phyloP scores from a whole-genome alignment of 1,140 invertebrate genomes.

The Drosophila nasuta region DNA sequence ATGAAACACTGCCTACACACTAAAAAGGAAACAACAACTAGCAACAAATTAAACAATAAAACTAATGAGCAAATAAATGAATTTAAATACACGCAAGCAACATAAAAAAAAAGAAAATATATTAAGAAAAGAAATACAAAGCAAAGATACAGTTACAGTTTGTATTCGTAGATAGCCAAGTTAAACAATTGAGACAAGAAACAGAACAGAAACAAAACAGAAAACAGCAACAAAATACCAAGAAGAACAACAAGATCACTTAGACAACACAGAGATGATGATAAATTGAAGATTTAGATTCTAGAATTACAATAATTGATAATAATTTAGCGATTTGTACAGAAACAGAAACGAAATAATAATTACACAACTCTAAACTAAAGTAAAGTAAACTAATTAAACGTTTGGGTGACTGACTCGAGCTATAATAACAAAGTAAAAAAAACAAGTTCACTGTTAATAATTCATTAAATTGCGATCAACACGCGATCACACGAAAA shows the following conservation, averaged over 20 bases:
- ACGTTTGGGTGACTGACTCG: constrained; percentile 44
- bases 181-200: constrained; percentile 67
- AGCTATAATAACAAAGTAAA: background rate
- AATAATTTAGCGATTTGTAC: constrained; percentile 50
- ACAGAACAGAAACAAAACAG: constrained; percentile 17
- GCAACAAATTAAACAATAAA: constrained; percentile 78
- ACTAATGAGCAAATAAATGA: constrained; percentile 75
- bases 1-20: constrained; percentile 77
- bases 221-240: constrained; percentile 13
- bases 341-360: constrained; percentile 19
- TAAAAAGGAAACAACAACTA: constrained; percentile 59
- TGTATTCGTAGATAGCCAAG: constrained; percentile 77
- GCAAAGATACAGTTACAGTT: constrained; percentile 47
- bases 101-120: constrained; percentile 1
- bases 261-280: constrained; percentile 4
- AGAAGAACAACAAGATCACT: constrained; percentile 16
- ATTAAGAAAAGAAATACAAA: constrained; percentile 9
- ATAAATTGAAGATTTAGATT: constrained; percentile 23
- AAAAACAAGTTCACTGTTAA: constrained; percentile 77
- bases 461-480: constrained; percentile 59
- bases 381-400: constrained; percentile 44
- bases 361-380: constrained; percentile 27
- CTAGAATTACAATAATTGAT: constrained; percentile 49
- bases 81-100: constrained; percentile 54
- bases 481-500: constrained; percentile 37